Base-by-base conservation (phyloP, 2,888 invertebrate genomes). In the Pasiphila rectangulata region DNA sequence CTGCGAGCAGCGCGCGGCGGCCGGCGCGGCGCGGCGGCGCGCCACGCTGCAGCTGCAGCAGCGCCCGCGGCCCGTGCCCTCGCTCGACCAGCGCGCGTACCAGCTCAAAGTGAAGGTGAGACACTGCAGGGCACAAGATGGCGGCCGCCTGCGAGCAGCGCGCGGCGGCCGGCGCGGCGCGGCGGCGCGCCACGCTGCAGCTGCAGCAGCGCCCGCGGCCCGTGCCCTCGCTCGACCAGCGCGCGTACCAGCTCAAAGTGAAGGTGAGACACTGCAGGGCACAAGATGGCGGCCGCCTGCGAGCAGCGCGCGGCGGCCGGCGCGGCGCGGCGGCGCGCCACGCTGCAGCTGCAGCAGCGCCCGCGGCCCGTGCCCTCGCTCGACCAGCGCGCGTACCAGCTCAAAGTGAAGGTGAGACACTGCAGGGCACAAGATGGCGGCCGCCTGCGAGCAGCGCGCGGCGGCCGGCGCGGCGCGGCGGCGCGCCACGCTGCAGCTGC, bases 1-100 rank as follows among this genome's bases (percentile, higher is more conserved):
- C 15, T 92, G 75, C 85, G 67, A 93, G 90, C 59, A 90, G 90
- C 50, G 95, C 90, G 68, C 93, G 90, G 74, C 93, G 89, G 60
- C 92, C 80, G 58, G 93, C 89, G 79, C 89, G 88, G 72, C 90
- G 85, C 7, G 35, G 2, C 89, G 5, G 77, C 87, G 7, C 93
- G 93, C 53, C 93, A 94, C 12, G 1, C 3, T 7, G 4, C 4
- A 21, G 21, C 21, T 61, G 90, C 91, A 19, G 90, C 90, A 45
- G 24, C 30, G 12, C 3, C 2, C 19, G 13, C 9, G 25, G 9
- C 39, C 25, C 16, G 21, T 37, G 16, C 10, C 27, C 29, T 5
- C 35, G 24, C 27, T 29, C 6, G 27, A 29, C 13, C 4, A n/a
- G 27, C 13, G 13, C 13, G 56, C 61, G 19, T 94, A 93, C 77